A percentile compares a stretch with the other conserved stretches of the same genome.
phyloP scores from a whole-genome alignment of 2,888 invertebrate genomes.

The Calliscelio sp. region DNA sequence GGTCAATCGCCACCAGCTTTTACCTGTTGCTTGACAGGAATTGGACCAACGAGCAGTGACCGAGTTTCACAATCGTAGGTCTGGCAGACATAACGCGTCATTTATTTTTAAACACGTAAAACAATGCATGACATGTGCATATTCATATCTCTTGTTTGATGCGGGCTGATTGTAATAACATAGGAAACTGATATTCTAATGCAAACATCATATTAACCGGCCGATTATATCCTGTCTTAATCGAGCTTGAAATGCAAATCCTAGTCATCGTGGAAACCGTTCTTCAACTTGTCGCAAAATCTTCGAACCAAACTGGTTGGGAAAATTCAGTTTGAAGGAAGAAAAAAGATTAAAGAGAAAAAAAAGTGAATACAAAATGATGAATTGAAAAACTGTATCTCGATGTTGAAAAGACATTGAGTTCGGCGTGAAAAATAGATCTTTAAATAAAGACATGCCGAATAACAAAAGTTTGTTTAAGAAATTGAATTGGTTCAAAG shows the following conservation, averaged over 20 bases:
- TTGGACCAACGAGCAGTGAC: slow-evolving; percentile 61
- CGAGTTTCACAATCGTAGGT: slow-evolving; percentile 64
- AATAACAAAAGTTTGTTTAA: too few relatives aligned
- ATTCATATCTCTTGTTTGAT: slow-evolving; percentile 36
- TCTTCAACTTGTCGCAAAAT: background rate
- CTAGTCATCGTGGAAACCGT: background rate
- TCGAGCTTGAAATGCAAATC: slow-evolving; percentile 37
- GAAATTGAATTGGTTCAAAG: background rate
- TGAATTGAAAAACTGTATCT: too few relatives aligned
- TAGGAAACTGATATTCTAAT: slow-evolving; percentile 24
- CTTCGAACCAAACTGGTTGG: too few relatives aligned
- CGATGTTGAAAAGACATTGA: too few relatives aligned
- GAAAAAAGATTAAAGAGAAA: too few relatives aligned
- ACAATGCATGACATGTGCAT: slow-evolving; percentile 55
- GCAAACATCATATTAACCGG: slow-evolving; percentile 27
- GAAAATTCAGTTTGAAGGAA: too few relatives aligned
- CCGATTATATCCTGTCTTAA: slow-evolving; percentile 27
- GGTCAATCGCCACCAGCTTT: slow-evolving; percentile 63
- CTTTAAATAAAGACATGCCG: too few relatives aligned
- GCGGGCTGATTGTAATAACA: slow-evolving; percentile 30
- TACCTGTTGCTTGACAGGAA: slow-evolving; percentile 68
- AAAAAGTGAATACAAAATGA: too few relatives aligned
- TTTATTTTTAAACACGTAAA: slow-evolving; percentile 60
- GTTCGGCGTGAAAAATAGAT: too few relatives aligned
- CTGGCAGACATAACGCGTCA: slow-evolving; percentile 60